Evolutionary conservation across 2,113 vertebrate genomes (phyloP).

Genomic region (Chionodraco myersi): DNA sequence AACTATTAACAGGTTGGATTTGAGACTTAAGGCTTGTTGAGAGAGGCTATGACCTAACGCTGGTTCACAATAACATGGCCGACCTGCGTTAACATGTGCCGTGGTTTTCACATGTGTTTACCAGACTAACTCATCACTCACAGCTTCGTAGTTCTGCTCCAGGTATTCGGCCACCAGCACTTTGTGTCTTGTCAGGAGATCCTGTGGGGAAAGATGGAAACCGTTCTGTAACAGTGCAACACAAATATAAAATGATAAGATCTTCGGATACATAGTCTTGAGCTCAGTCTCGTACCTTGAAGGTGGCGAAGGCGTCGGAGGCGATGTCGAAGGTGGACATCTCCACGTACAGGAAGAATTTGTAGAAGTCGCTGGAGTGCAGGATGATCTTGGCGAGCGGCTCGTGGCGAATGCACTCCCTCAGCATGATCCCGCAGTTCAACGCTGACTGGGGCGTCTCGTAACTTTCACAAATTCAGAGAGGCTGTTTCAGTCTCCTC

Average conservation of each 20-base stretch:
- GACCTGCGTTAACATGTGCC: not conserved
- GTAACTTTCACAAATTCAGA: constrained; percentile 82
- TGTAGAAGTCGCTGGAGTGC: constrained; percentile 91
- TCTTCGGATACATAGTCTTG: too few relatives aligned
- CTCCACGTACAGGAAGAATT: constrained; percentile 96
- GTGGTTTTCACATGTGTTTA: not conserved
- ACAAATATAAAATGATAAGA: too few relatives aligned
- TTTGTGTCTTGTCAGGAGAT: constrained; percentile 97
- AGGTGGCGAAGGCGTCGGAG: constrained; percentile 98
- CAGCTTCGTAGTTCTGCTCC: constrained; percentile 93
- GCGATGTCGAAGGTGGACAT: constrained; percentile 98
- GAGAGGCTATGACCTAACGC: constrained; percentile 12
- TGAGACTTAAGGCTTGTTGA: too few relatives aligned
- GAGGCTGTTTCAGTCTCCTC: not conserved
- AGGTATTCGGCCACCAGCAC: constrained; percentile 93
- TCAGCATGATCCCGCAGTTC: constrained; percentile 97
- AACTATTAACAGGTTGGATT: too few relatives aligned
- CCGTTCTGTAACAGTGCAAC: too few relatives aligned
- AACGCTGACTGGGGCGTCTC: constrained; percentile 93
- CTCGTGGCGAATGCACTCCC: constrained; percentile 97
- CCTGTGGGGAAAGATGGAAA: constrained; percentile 79
- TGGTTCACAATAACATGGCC: constrained; percentile 7
- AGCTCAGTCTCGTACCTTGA: constrained; percentile 86
- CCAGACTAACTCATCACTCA: constrained; percentile 81
- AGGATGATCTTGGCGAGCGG: constrained; percentile 94